phyloP scores from a whole-genome alignment of 1,140 invertebrate species.

The Anastrepha obliqua region DNA sequence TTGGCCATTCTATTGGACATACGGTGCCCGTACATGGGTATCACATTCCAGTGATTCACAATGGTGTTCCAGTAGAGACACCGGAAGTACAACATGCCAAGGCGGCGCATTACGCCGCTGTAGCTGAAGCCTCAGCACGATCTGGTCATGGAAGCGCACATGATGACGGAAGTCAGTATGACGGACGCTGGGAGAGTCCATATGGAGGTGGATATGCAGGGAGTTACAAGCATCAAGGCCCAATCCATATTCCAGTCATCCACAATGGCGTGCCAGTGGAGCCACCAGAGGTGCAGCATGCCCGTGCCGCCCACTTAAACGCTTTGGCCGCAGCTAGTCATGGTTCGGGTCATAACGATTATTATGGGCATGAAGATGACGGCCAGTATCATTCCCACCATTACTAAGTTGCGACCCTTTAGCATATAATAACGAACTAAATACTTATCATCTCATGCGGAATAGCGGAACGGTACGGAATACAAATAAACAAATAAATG shows the following conservation, averaged over 20 bases:
- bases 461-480: neutral
- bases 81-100: conserved; percentile 79
- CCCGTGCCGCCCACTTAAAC: conserved; percentile 78
- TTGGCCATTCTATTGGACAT: conserved; percentile 59
- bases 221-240: conserved; percentile 68
- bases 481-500: neutral
- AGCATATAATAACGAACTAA: neutral
- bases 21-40: conserved; percentile 66
- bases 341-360: conserved; percentile 58
- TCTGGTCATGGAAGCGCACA: conserved; percentile 60
- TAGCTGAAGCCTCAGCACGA: conserved; percentile 75
- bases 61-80: conserved; percentile 78
- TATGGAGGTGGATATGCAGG: conserved; percentile 63
- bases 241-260: conserved; percentile 74
- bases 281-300: conserved; percentile 78
- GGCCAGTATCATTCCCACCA: conserved; percentile 70
- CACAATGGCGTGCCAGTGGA: conserved; percentile 78
- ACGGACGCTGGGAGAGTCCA: conserved; percentile 62
- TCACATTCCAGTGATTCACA: conserved; percentile 75
- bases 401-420: conserved; percentile 13
- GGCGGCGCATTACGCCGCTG: conserved; percentile 77
- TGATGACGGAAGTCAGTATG: conserved; percentile 61
- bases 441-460: conserved; percentile 17
- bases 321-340: conserved; percentile 76
- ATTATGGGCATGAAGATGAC: conserved; percentile 64